A percentile compares a stretch with the other conserved stretches of the same genome.
phyloP scores from a whole-genome alignment of 2,113 vertebrate species.

The Pollachius pollachius region DNA sequence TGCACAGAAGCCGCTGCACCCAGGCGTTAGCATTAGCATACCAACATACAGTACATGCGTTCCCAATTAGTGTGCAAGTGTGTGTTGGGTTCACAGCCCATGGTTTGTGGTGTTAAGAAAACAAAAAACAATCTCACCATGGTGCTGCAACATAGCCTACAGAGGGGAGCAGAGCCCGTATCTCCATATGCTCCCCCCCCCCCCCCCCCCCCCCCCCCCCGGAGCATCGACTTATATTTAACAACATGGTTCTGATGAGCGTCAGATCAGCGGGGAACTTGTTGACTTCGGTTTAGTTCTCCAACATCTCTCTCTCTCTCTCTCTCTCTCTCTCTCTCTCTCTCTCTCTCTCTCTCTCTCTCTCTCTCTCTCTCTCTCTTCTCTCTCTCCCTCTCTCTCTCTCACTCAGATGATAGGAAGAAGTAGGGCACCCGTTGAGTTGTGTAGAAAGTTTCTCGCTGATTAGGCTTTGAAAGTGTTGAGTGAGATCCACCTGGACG shows the following conservation, averaged over 20 bases:
- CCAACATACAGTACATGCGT: conserved; percentile 1
- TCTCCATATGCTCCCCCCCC: conserved; percentile 10
- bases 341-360: too few species aligned
- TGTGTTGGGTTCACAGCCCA: conserved; percentile 9
- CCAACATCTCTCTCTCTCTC: conserved; percentile 5
- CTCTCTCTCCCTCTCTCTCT: too few species aligned
- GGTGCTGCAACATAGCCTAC: conserved; percentile 18
- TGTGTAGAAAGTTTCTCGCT: too few species aligned
- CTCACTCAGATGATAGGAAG: too few species aligned
- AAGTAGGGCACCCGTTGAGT: too few species aligned
- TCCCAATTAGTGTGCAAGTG: conserved; percentile 25
- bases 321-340: too few species aligned
- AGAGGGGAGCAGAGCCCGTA: too few species aligned
- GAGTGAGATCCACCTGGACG: too few species aligned
- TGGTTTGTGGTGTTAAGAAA: conserved; percentile 11
- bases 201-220: too few species aligned
- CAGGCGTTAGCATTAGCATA: conserved; percentile 6
- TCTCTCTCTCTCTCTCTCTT: too few species aligned
- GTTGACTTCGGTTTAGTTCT: conserved; percentile 3
- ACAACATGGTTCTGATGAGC: conserved; percentile 10
- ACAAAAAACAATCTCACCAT: conserved; percentile 22
- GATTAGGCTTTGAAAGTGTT: too few species aligned
- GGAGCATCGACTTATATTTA: conserved; percentile 23
- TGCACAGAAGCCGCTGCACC: conserved; percentile 12
- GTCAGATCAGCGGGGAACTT: background rate